These are phyloP conservation scores for Cantharis rufa DNA, from an alignment of 2,888 invertebrate species.

Conservation along the genomic window DNA sequence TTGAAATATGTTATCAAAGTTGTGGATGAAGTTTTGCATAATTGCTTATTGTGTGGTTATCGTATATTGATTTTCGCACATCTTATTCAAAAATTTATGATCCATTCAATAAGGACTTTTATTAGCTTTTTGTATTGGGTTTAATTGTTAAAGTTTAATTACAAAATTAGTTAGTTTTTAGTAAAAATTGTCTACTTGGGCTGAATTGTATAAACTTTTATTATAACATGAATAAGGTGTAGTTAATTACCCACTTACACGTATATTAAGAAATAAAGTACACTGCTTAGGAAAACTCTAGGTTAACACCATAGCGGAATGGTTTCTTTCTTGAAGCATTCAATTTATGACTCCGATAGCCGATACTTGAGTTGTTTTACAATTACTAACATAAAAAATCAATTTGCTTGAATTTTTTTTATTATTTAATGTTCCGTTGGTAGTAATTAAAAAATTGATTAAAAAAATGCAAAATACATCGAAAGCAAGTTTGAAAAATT, in stretches of 20 bases:
- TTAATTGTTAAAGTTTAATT: not conserved
- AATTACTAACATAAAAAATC: not conserved
- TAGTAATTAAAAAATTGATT: no score
- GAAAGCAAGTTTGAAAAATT: no score
- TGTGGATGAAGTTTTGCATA: not conserved
- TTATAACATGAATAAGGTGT: not conserved
- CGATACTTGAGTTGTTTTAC: not conserved
- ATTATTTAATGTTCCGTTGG: no score
- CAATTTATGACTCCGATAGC: not conserved
- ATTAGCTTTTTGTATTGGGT: not conserved
- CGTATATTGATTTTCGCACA: not conserved
- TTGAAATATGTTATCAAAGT: not conserved
- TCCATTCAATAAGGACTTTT: not conserved
- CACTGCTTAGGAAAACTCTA: not conserved
- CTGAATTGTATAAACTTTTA: no score
- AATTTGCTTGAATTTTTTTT: no score
- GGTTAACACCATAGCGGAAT: not conserved
- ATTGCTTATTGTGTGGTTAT: not conserved
- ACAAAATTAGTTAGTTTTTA: not conserved
- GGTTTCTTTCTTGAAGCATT: not conserved
- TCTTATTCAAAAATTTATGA: not conserved
- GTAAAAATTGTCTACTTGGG: no score
- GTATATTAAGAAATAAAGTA: not conserved
- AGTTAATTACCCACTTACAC: not conserved
- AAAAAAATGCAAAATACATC: no score